These are phyloP conservation scores for Sinohyriopsis cumingii DNA, from an alignment of 2,888 invertebrate species.

Conservation along the genomic window DNA sequence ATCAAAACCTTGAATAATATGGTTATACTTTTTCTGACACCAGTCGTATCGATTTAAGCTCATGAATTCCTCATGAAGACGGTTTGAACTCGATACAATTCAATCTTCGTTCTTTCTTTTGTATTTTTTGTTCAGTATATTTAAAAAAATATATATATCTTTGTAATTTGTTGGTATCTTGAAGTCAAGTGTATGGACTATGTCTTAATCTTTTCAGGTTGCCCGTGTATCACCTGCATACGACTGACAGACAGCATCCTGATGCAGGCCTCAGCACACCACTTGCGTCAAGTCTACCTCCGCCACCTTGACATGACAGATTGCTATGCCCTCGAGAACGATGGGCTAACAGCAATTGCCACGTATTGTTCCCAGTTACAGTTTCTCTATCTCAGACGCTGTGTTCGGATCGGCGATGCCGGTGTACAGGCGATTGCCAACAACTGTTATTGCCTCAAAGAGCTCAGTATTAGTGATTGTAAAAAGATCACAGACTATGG, in stretches of 20 bases:
- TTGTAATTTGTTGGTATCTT: too few species aligned
- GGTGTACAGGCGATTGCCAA: slow-evolving; percentile 93
- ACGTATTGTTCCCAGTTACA: slow-evolving; percentile 90
- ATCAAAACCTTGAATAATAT: too few species aligned
- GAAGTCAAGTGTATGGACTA: too few species aligned
- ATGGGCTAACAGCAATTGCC: slow-evolving; percentile 86
- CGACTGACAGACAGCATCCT: slow-evolving; percentile 68
- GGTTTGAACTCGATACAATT: too few species aligned
- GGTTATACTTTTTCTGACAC: too few species aligned
- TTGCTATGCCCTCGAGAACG: slow-evolving; percentile 87
- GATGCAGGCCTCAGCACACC: slow-evolving; percentile 62
- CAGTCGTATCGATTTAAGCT: too few species aligned
- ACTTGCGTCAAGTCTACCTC: slow-evolving; percentile 77
- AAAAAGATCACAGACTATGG: slow-evolving; percentile 90
- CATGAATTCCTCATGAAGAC: too few species aligned
- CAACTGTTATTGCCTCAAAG: slow-evolving; percentile 87
- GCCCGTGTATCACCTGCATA: slow-evolving; percentile 85
- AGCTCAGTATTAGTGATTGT: slow-evolving; percentile 90
- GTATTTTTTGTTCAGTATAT: too few species aligned
- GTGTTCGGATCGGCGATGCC: slow-evolving; percentile 90
- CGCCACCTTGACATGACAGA: slow-evolving; percentile 94
- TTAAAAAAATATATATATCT: too few species aligned
- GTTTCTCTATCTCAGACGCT: slow-evolving; percentile 89
- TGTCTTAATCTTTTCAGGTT: slow-evolving; percentile 74
- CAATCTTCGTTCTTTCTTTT: too few species aligned